Base-by-base conservation (phyloP, 2,888 invertebrate species). In the Tachina lurida region DNA sequence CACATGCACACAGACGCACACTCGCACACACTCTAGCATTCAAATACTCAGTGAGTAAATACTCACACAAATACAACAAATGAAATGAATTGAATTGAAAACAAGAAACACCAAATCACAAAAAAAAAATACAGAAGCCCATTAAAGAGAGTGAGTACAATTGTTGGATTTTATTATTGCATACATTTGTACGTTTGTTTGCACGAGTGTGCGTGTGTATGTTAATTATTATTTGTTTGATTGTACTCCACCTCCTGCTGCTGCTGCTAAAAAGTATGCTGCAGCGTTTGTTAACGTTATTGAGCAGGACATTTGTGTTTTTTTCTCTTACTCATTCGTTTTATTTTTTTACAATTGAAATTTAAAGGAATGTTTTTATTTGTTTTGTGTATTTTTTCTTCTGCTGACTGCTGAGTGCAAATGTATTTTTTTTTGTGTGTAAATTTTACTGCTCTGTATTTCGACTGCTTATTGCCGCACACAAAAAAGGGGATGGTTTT, bases 201-300 rank as follows among this genome's bases (percentile, higher is more conserved):
- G 54, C 17, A 9, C 0, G 15, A n/a, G n/a, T 71, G 68, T 67
- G 68, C 7, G 49, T 84, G 47, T 63, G 41, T 74, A 22, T 67
- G 83, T 78, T 74, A 75, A 62, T 75, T 68, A 74, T 47, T 78
- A 68, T 80, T 86, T 86, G 76, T 73, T 80, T 80, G 73, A 73
- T 79, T 76, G 84, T 84, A 84, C 86, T 86, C 86, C 86, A 86
- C 86, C 86, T 86, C 86, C 79, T 86, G 85, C 82, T 74, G 85
- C 56, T 74, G 52, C 54, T 74, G 52, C 54, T 76, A 43, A 65
- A 49, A 22, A 52, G 58, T 45, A 62, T 62, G 74, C 45, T 77
- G 65, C 81, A 63, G 77, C 84, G 78, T 52, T 78, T 73, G 71
- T 76, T 58, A 63, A 84, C 68, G 68, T 65, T 78, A 54, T 65